Percentiles rank a stretch among this genome's conserved stretches.
phyloP scores from a whole-genome alignment of 2,113 vertebrate genomes.

The Zosterops lateralis region DNA sequence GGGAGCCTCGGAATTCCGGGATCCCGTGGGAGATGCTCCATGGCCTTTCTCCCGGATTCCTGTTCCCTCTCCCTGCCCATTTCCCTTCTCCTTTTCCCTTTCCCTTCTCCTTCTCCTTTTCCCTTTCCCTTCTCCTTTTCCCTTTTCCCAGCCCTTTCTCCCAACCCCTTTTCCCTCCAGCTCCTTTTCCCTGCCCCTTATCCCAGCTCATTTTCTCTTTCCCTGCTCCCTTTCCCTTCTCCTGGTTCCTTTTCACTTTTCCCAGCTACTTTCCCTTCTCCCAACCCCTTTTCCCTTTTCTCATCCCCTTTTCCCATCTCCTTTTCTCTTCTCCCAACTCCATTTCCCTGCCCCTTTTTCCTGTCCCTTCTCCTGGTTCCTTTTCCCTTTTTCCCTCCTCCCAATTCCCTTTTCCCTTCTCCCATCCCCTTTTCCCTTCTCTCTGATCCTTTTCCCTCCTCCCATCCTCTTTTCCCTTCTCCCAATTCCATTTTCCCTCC shows the following conservation, averaged over 20 bases:
- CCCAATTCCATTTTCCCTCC: too few species aligned
- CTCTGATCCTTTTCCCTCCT: too few species aligned
- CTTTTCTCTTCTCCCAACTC: background rate
- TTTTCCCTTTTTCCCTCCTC: too few species aligned
- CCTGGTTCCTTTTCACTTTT: background rate
- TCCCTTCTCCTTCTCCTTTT: background rate
- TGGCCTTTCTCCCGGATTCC: background rate
- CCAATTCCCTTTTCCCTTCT: too few species aligned
- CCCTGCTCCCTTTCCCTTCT: background rate
- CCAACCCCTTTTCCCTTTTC: fast-evolving
- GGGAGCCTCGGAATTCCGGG: background rate
- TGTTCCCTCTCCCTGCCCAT: background rate
- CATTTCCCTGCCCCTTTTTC: too few species aligned
- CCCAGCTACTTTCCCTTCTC: background rate
- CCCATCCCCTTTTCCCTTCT: too few species aligned
- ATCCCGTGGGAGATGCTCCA: background rate
- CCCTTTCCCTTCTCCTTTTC: background rate
- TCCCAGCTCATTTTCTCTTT: background rate
- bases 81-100: background rate
- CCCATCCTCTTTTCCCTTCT: background rate
- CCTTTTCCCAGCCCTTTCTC: too few species aligned
- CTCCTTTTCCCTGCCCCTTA: background rate
- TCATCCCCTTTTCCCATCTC: too few species aligned
- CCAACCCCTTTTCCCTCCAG: too few species aligned
- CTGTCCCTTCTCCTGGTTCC: too few species aligned